Evolutionary conservation across 1,140 invertebrate species (phyloP).

Genomic region (Lordiphosa mommai): DNA sequence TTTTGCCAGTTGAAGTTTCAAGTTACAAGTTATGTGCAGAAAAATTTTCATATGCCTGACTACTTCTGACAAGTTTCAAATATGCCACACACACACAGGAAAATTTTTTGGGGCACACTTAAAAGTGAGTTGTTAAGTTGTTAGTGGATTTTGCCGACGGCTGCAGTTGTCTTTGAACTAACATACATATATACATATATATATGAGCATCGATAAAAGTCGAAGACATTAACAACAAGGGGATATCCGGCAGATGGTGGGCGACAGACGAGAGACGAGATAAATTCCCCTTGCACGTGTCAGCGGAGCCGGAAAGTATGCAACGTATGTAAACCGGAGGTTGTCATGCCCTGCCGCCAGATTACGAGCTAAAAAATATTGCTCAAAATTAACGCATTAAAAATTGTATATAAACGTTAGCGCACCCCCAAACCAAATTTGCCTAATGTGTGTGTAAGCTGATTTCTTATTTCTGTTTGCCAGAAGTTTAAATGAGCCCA

Average conservation of each 20-base stretch:
- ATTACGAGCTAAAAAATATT: constrained; percentile 54
- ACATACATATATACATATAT: constrained; percentile 4
- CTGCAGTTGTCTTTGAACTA: constrained; percentile 32
- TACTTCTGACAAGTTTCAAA: too few species aligned
- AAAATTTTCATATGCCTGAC: too few species aligned
- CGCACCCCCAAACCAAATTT: not conserved
- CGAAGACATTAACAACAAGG: constrained; percentile 64
- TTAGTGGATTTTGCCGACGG: constrained; percentile 18
- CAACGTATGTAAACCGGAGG: constrained; percentile 18
- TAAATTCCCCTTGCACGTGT: constrained; percentile 1
- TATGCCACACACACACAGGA: too few species aligned
- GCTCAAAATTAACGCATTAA: constrained; percentile 66
- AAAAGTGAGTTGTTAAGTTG: too few species aligned
- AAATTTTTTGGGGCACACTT: too few species aligned
- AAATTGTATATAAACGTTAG: constrained; percentile 39
- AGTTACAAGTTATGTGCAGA: too few species aligned
- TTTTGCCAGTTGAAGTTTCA: too few species aligned
- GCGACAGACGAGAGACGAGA: not conserved
- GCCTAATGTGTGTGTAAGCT: constrained; percentile 14
- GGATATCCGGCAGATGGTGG: constrained; percentile 55
- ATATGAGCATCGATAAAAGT: constrained; percentile 73
- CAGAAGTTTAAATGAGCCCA: constrained; percentile 2
- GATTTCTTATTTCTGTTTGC: not conserved
- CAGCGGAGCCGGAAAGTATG: constrained; percentile 29
- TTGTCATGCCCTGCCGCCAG: constrained; percentile 41